Evolutionary conservation across 2,888 invertebrate genomes (phyloP), one percentile per base, ranked within the genome.

Genomic region (Chalcis sispes): DNA sequence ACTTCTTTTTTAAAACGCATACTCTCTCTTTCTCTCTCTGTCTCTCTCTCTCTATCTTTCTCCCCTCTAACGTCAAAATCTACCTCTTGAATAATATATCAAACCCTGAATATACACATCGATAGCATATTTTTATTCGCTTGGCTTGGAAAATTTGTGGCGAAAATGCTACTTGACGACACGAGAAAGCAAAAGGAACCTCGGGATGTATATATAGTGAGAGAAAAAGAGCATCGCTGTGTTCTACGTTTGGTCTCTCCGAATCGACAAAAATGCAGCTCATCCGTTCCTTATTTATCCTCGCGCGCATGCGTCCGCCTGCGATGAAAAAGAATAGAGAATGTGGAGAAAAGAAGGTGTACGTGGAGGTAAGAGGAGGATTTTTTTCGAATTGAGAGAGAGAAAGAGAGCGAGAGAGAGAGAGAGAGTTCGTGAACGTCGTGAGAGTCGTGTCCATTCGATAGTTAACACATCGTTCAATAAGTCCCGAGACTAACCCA

Each of bases 261-360:
- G 50, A 59, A 65, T 72, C 65, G 72, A 66, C 59, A 67, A 66
- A 61, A 73, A 66, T 73, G 66, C 65, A 40, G 72, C 32, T 42
- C 42, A 7, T 36, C 36, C 10, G 5, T 36, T 36, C 36, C 36
- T 4, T 50, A 18, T 50, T 50, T 50, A 50, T 50, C 50, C 50
- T 18, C 20, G 18, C 2, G 50, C 20, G 54, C 54, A 27, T 54
- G 25, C n/a, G 46, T 46, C 8, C 54, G 54, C 27, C 8, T 25
- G 54, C 5, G 54, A 10, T 23, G 36, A 36, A 36, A 36, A 42
- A 13, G 42, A 42, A 15, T 2, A 4, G 42, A 20, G 50, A 20
- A 4, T 23, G 29, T 0, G 54, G 5, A n/a, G n/a, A 15, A 56
- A 29, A 29, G 54, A 25, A 29, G 54, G 2, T 3, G 36, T 8